Conservation (phyloP, 2,113 vertebrate genomes). For the Pseudorasbora parva region DNA sequence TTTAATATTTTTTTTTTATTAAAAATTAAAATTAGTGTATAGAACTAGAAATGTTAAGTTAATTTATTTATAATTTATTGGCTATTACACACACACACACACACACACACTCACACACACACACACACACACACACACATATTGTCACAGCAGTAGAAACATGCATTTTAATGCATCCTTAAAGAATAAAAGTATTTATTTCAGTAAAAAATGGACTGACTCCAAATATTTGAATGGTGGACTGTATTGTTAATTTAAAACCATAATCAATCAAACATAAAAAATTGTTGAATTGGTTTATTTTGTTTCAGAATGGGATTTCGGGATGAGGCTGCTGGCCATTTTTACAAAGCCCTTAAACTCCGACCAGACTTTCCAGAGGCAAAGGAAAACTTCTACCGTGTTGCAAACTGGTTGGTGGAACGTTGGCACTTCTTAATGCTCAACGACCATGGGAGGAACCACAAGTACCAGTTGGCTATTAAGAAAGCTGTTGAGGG, state of each 20-base stretch:
- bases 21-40: too few species aligned
- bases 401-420: conserved; percentile 96
- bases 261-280: too few species aligned
- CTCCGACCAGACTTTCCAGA: conserved; percentile 88
- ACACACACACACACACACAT: background rate
- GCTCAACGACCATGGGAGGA: conserved; percentile 93
- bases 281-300: too few species aligned
- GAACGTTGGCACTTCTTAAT: conserved; percentile 99
- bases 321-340: conserved; percentile 93
- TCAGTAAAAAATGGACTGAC: background rate
- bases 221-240: background rate
- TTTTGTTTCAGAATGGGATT: conserved; percentile 87
- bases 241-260: background rate
- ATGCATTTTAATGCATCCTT: too few species aligned
- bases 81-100: too few species aligned
- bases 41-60: too few species aligned
- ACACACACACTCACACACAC: too few species aligned
- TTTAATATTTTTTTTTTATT: too few species aligned
- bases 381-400: conserved; percentile 96
- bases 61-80: background rate
- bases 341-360: conserved; percentile 95
- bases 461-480: conserved; percentile 88
- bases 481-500: conserved; percentile 84
- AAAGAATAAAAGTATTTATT: too few species aligned
- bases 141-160: background rate